Base-by-base conservation (phyloP, 2,113 vertebrate species). In the Lophotis ruficrista region DNA sequence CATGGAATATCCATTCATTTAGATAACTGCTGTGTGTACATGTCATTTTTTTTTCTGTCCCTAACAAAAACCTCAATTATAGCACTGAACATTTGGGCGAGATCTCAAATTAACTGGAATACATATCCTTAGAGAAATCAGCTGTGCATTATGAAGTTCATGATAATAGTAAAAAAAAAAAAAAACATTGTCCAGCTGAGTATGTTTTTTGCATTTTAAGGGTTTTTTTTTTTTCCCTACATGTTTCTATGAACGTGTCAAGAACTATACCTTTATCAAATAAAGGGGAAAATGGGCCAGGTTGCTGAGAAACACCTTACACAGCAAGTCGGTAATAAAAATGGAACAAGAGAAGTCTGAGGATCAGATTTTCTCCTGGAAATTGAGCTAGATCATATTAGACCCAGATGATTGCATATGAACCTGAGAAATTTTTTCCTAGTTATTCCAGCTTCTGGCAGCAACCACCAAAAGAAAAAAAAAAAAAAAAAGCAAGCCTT, bases 381-480 rank as follows among this genome's bases (percentile, higher is more conserved):
- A 93, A 96, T 37, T 62, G 33, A 61, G 31, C 69, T 90, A 70
- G 25, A 62, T 89, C 61, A 14, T 50, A 43, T 47, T 45, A 94
- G 78, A 65, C 43, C 4, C n/a, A 71, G 79, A 83, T 60, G 64
- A 81, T 17, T 77, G 23, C 68, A 35, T 62, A 72, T 48, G 50
- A 89, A 41, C 27, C 33, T 51, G 27, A 83, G 65, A 94, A 97
- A 70, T 28, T 80, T 95, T 35, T 71, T 50, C 23, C 19, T 83
- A 75, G 72, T 66, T 96, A 56, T 88, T 68, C 77, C 77, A 73
- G 43, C 72, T 93, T 88, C 87, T 82, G 43, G 35, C 57, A 96
- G 48, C 38, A 62, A 56, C 17, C 28, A 57, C 13, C 19, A 31
- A 23, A n/a, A 38, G 72, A 28, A 50, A 54, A 23, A 79, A 91